phyloP scores from a whole-genome alignment of 2,888 invertebrate species.

The Boloria selene region DNA sequence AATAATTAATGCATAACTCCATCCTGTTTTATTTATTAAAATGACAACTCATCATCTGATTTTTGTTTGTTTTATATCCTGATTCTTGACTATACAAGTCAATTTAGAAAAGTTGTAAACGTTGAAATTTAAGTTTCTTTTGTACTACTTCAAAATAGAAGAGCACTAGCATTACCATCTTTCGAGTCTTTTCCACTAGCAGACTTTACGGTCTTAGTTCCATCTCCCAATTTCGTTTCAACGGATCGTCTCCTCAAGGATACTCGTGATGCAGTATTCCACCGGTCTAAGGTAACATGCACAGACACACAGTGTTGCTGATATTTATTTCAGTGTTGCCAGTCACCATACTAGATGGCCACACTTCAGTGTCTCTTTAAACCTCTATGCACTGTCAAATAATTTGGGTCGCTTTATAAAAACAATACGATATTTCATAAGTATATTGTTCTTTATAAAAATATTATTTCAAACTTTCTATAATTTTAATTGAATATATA shows the following conservation, averaged over 20 bases:
- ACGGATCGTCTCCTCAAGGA: slow-evolving; percentile 61
- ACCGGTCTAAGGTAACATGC: slow-evolving; percentile 69
- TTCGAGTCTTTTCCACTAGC: slow-evolving; percentile 25
- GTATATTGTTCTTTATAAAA: not conserved
- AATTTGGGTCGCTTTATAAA: not conserved
- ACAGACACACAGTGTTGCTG: slow-evolving; percentile 33
- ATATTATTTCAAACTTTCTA: too few species aligned
- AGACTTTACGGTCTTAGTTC: slow-evolving; percentile 35
- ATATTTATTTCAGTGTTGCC: slow-evolving; percentile 31
- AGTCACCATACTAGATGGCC: slow-evolving; percentile 25
- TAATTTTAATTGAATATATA: too few species aligned
- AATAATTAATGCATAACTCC: not conserved
- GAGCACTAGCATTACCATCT: slow-evolving; percentile 33
- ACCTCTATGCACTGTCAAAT: slow-evolving; percentile 20
- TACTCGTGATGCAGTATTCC: slow-evolving; percentile 75
- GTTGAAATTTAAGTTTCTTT: not conserved
- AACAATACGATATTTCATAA: not conserved
- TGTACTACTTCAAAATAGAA: slow-evolving; percentile 6
- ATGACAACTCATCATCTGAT: not conserved
- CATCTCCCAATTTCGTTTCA: slow-evolving; percentile 44
- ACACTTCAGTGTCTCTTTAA: slow-evolving; percentile 13
- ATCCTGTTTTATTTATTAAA: not conserved
- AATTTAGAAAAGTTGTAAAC: not conserved
- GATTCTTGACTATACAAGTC: not conserved
- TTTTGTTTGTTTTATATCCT: not conserved